Evolutionary conservation across 2,113 vertebrate genomes (phyloP), one percentile per base, ranked within the genome.

Genomic region (Platysternon megacephalum): DNA sequence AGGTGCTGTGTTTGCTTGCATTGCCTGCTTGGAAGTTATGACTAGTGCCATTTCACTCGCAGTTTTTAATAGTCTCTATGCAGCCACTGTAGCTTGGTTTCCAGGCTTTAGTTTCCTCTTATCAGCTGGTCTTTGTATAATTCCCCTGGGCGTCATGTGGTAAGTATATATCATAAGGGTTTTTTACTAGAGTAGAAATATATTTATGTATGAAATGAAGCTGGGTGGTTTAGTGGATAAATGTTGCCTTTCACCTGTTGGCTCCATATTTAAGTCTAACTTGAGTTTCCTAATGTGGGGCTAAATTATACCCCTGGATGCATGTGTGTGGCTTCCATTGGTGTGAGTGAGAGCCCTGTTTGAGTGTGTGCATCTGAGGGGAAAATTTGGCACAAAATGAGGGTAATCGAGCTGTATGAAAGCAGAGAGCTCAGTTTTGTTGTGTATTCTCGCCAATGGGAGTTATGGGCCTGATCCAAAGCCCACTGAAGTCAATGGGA

Each of bases 1-100:
- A 99, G 99, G 99, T 91, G 98, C 99, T 52, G 97, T 99, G 88
- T 99, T 99, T 96, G 99, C 99, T 78, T 99, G 98, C 76, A 97
- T 99, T 58, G 98, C 99, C 89, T 99, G 99, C 91, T 93, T 99
- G 95, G 99, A 99, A 93, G 99, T 97, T 81, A 91, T 99, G 78
- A 98, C 98, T 0, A 96, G 80, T 93, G 98, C 96, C 12, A 26
- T 97, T 52, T 96, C 99, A 1, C 2, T 78, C 26, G 97, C 98
- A 17, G 61, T 98, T 46, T 99, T 99, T 95, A 99, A 97, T 85
- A 98, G 98, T 85, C 79, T 99, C 84, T 99, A 99, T 82, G 98
- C 99, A n/a, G 97, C 94, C 56, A 99, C 99, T 0, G 99, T 99
- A 42, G 94, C 96, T 1, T 99, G 99, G 99, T 99, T 95, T 93